These are phyloP conservation scores for Drosophila pruinosa DNA, from an alignment of 1,140 invertebrate genomes.

Conservation along the genomic window DNA sequence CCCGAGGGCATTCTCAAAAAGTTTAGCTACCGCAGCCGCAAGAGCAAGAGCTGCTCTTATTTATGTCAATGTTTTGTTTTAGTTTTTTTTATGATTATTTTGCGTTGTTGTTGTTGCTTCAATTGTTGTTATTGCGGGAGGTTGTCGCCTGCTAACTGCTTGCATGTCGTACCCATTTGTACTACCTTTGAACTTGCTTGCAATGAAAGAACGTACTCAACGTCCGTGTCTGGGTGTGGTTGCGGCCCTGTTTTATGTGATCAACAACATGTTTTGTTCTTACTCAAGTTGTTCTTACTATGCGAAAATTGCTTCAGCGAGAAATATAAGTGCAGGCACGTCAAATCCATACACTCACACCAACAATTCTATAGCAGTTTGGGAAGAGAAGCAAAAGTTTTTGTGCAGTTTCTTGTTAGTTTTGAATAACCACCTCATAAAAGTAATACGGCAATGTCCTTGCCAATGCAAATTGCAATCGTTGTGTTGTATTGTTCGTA, in stretches of 20 bases:
- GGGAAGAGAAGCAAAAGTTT: slow-evolving; percentile 31
- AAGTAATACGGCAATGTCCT: slow-evolving; percentile 68
- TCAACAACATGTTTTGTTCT: slow-evolving; percentile 78
- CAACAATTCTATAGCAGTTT: slow-evolving; percentile 15
- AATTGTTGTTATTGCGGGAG: slow-evolving; percentile 22
- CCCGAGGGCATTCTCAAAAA: slow-evolving; percentile 52
- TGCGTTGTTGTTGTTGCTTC: slow-evolving; percentile 10
- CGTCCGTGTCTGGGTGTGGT: background rate
- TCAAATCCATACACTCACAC: slow-evolving; percentile 49
- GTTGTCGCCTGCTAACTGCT: slow-evolving; percentile 30
- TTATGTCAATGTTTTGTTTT: slow-evolving; percentile 79
- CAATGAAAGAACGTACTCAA: slow-evolving; percentile 31
- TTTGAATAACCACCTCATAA: slow-evolving; percentile 64
- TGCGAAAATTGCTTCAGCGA: slow-evolving; percentile 51
- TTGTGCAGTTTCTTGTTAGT: slow-evolving; percentile 42
- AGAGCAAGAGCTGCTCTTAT: slow-evolving; percentile 58
- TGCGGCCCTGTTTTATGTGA: slow-evolving; percentile 64
- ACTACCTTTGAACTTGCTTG: slow-evolving; percentile 68
- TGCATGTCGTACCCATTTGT: slow-evolving; percentile 77
- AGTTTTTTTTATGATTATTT: slow-evolving; percentile 46
- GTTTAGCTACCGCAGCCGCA: slow-evolving; percentile 56
- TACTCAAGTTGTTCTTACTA: slow-evolving; percentile 47
- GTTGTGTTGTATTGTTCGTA: background rate
- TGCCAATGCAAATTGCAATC: slow-evolving; percentile 57
- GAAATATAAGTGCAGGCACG: slow-evolving; percentile 44